Base-by-base conservation (phyloP, 30 jellyfish, hydroid and myxozoan species). In the Sanderia malayensis region DNA sequence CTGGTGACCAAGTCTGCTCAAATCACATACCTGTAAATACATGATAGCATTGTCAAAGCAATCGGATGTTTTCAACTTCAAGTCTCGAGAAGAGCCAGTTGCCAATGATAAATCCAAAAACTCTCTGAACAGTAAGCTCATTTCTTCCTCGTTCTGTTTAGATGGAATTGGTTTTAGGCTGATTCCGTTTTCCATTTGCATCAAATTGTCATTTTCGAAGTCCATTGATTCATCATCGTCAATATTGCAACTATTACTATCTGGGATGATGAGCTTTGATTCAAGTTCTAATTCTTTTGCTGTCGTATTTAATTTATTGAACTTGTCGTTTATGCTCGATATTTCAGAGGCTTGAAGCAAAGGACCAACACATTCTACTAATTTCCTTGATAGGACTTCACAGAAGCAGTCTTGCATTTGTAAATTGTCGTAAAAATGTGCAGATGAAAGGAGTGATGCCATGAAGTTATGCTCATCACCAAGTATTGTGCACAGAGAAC, bases 361-460 rank as follows among this genome's bases (percentile, higher is more conserved):
- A 37, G 52, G 13, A 37, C 52, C 52, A 37, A 37, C 13, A 13
- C 10, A 37, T 6, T 37, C 52, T 13, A 37, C 6, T 37, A 49
- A 49, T 19, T 49, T 49, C 25, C 3, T 19, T 9, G 64, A 2
- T 18, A 49, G 25, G 3, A 49, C 23, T 15, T 49, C 27, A 24
- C 64, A 49, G 64, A 49, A 49, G 3, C 27, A 15, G 23, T 49
- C 64, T 24, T 49, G 64, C 64, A 49, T 49, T 49, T 19, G 64
- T 4, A 49, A 49, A 24, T 49, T 49, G 24, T 49, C 64, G 27
- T 49, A 49, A 24, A 49, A 49, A 2, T 49, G 64, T 18, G 64
- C 64, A 49, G 64, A 49, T 11, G 64, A 8, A 7, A 49, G 64
- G 27, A 49, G 27, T 4, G 64, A 37, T 6, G 52, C 52, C 6